Evolutionary conservation across 2,113 vertebrate species (phyloP), one percentile per base, ranked within the genome.

Genomic region (Otocyon megalotis): DNA sequence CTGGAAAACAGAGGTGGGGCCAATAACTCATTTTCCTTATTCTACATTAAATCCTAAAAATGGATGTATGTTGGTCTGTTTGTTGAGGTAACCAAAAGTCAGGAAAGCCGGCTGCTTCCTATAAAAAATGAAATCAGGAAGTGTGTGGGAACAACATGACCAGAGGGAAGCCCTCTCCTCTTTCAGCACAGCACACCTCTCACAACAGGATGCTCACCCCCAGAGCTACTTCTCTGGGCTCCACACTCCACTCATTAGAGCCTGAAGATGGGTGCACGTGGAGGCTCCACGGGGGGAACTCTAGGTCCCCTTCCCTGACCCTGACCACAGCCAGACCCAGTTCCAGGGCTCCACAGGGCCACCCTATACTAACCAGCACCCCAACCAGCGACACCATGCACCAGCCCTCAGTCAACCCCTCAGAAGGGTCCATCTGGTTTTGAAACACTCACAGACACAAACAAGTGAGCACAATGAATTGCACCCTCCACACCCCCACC

Each of bases 401-500:
- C n/a, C 50, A 87, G 48, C 8, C 82, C 56, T 87, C 24, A 20
- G 71, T 13, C 37, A 50, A 15, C 9, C 12, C 9, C 84, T 26
- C 9, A 7, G 56, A 67, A 92, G 19, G 80, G 50, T 9, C 65
- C 20, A 2, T 20, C 9, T 9, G n/a, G 65, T 69, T 53, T 0
- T 88, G 26, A 69, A 86, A 90, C 54, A 80, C 22, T 50, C 48
- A 5, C 1, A 14, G 60, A 76, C 26, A 88, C 1, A 32, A 26
- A 88, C 2, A 35, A 26, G 88, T 53, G 9, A 79, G 8, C 17
- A n/a, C 15, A 10, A 79, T 15, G 48, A 58, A 19, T 8, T 48
- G 58, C 32, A 2, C 2, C 2, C 30, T 8, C 13, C 3, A 4
- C n/a, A 0, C 5, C 22, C 15, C 1, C 11, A 8, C 8, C 0